Percentiles rank a stretch among this genome's conserved stretches.
phyloP scores from a whole-genome alignment of 2,113 vertebrate species.

The Pterocles orientalis region DNA sequence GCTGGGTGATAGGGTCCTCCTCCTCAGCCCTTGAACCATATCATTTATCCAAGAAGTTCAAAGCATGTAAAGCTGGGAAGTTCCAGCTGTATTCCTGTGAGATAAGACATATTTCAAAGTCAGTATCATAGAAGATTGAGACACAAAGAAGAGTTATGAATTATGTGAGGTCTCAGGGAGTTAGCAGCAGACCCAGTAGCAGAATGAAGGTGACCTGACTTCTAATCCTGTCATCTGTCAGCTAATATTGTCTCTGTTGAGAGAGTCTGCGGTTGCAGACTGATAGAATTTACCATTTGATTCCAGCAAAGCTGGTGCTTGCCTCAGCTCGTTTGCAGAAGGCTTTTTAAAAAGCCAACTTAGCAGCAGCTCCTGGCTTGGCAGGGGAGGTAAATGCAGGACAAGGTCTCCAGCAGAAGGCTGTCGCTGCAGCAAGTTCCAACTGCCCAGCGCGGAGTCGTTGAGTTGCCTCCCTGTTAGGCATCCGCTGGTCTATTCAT shows the following conservation, averaged over 20 bases:
- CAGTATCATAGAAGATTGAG: background rate
- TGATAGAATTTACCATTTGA: background rate
- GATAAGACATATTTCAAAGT: background rate
- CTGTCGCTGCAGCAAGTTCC: constrained; percentile 20
- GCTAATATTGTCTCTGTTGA: background rate
- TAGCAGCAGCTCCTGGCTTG: constrained; percentile 17
- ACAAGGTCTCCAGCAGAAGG: constrained; percentile 1
- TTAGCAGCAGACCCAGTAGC: background rate
- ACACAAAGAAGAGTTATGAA: background rate
- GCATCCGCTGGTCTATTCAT: constrained; percentile 35
- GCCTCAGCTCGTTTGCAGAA: background rate
- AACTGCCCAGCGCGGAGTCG: background rate
- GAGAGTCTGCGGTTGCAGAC: background rate
- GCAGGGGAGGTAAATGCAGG: constrained; percentile 7
- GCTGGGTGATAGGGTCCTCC: background rate
- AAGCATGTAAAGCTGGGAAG: background rate
- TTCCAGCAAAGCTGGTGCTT: background rate
- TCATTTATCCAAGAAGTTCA: background rate
- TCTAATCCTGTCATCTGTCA: background rate
- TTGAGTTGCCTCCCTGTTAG: background rate
- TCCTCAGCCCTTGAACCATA: background rate
- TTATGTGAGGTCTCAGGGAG: background rate
- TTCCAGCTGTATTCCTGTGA: background rate
- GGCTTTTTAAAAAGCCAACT: background rate
- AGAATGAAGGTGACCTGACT: constrained; percentile 8